phyloP scores from a whole-genome alignment of 2,888 invertebrate genomes.

The Heteropelma amictum region DNA sequence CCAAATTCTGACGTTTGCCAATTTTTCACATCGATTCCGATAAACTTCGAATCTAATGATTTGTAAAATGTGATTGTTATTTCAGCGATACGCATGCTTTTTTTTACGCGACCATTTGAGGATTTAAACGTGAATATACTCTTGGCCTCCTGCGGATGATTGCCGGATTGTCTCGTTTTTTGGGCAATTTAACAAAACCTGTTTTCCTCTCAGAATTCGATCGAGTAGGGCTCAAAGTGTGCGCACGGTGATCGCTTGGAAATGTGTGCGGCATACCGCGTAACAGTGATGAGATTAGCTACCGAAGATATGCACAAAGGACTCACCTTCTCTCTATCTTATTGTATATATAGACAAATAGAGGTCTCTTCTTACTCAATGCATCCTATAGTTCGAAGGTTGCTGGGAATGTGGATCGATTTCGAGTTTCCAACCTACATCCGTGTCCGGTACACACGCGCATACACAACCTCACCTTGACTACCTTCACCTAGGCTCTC shows the following conservation, averaged over 20 bases:
- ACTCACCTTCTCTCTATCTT: conserved; percentile 26
- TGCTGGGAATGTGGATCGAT: conserved; percentile 66
- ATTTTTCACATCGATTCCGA: too few species aligned
- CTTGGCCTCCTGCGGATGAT: too few species aligned
- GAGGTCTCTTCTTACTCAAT: conserved; percentile 10
- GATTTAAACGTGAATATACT: too few species aligned
- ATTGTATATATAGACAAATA: conserved; percentile 5
- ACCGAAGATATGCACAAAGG: conserved; percentile 51
- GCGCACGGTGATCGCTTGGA: conserved; percentile 12
- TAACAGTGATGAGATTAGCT: conserved; percentile 48
- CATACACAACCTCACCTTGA: conserved; percentile 7
- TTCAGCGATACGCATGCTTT: too few species aligned
- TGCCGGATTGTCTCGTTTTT: too few species aligned
- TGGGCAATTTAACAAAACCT: neutral
- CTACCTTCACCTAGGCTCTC: neutral
- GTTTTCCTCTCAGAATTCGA: neutral
- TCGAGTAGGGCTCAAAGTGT: neutral
- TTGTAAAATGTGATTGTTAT: too few species aligned
- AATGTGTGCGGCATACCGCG: conserved; percentile 32
- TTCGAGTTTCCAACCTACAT: conserved; percentile 64
- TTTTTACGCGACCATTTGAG: too few species aligned
- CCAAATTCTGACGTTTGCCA: too few species aligned
- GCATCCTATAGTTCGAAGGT: conserved; percentile 60
- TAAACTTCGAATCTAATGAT: too few species aligned
- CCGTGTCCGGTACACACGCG: conserved; percentile 47